phyloP scores from a whole-genome alignment of 2,113 vertebrate genomes.

The Cynopterus brachyotis region DNA sequence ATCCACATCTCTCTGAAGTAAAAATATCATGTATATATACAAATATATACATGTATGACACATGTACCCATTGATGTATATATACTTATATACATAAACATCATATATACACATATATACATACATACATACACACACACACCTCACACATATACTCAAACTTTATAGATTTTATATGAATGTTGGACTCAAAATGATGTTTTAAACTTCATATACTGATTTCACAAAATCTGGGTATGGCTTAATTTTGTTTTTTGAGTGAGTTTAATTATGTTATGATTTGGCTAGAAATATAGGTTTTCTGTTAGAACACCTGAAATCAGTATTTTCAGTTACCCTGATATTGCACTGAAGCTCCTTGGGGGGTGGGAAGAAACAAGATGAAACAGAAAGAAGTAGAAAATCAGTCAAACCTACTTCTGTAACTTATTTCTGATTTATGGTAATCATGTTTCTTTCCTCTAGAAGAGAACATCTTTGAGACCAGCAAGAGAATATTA shows the following conservation, averaged over 20 bases:
- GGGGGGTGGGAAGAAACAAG: not conserved
- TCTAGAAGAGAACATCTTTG: constrained; percentile 62
- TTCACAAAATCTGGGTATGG: not conserved
- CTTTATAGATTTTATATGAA: not conserved
- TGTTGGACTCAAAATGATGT: not conserved
- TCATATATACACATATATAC: not conserved
- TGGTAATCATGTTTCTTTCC: constrained; percentile 30
- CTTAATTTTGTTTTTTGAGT: not conserved
- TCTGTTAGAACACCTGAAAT: constrained; percentile 27
- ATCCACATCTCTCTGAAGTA: not conserved
- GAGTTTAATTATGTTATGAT: constrained; percentile 6
- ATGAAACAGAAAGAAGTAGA: not conserved
- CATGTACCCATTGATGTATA: not conserved
- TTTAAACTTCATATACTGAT: not conserved
- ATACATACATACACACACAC: not conserved
- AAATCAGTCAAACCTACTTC: constrained; percentile 21
- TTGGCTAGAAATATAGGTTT: not conserved
- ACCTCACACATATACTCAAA: not conserved
- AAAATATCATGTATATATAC: not conserved
- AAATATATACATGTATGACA: not conserved
- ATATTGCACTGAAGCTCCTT: not conserved
- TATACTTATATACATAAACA: not conserved
- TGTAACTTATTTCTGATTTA: constrained; percentile 65
- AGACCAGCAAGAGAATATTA: constrained; percentile 71
- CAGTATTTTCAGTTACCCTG: not conserved